A percentile compares a stretch with the other conserved stretches of the same genome.
These are phyloP conservation scores for Pyrochroa serraticornis DNA, from an alignment of 2,888 invertebrate genomes.

Conservation along the genomic window DNA sequence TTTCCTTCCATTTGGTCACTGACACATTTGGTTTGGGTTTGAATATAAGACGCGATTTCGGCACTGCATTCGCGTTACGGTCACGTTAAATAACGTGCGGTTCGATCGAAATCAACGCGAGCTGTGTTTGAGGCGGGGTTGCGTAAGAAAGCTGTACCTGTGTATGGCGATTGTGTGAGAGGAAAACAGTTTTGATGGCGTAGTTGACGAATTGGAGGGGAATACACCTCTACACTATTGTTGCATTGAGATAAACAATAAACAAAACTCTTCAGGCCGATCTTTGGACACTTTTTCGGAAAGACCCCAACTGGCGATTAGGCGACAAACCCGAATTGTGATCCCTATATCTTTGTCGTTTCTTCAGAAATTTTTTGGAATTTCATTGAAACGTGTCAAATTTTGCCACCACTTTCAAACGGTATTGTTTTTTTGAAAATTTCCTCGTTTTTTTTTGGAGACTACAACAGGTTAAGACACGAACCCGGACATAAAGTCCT, in stretches of 20 bases:
- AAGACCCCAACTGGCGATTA: too few relatives aligned
- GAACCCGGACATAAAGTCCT: too few relatives aligned
- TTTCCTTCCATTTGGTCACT: conserved; percentile 47
- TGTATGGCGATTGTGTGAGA: conserved; percentile 42
- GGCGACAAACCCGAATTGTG: too few relatives aligned
- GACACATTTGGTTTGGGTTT: background rate
- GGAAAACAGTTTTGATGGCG: conserved; percentile 41
- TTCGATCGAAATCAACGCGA: conserved; percentile 33
- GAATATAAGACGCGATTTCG: conserved; percentile 1
- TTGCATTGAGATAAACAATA: conserved; percentile 2
- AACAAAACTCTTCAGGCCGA: too few relatives aligned
- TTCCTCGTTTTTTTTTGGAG: too few relatives aligned
- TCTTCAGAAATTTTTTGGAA: too few relatives aligned
- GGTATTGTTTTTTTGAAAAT: too few relatives aligned
- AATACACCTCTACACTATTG: conserved; percentile 7
- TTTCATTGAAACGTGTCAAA: too few relatives aligned
- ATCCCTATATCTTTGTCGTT: too few relatives aligned
- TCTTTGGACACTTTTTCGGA: too few relatives aligned
- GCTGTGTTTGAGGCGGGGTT: conserved; percentile 31
- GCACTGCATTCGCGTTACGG: conserved; percentile 6
- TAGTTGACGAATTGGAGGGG: conserved; percentile 11
- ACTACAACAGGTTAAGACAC: too few relatives aligned
- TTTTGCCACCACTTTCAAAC: too few relatives aligned
- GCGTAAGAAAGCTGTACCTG: conserved; percentile 39
- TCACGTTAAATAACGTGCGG: background rate